Percentiles rank a stretch among this genome's conserved stretches.
Evolutionary conservation across 2,888 invertebrate genomes (phyloP).

Genomic region (Parnassius mnemosyne): DNA sequence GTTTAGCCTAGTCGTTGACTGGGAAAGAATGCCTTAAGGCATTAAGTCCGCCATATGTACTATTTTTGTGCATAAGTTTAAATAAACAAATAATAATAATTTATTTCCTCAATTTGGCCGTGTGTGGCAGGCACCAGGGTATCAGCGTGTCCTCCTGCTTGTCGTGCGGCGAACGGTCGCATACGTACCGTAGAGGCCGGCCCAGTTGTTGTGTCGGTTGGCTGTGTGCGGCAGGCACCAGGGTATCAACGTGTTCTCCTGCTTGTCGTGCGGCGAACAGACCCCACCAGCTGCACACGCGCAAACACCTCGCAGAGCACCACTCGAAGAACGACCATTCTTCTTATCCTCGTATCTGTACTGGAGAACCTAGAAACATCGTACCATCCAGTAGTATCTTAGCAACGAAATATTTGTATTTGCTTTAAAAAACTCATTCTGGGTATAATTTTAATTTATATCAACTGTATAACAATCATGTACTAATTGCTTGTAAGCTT

Average conservation of each 20-base stretch:
- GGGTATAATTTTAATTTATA: no score
- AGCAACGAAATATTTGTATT: no score
- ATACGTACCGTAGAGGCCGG: slow-evolving; percentile 87
- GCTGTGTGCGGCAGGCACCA: slow-evolving; percentile 95
- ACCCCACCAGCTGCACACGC: slow-evolving; percentile 83
- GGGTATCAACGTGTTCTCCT: slow-evolving; percentile 91
- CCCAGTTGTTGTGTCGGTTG: slow-evolving; percentile 92
- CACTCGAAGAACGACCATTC: slow-evolving; percentile 65
- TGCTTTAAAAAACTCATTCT: no score
- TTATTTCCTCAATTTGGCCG: slow-evolving; percentile 71
- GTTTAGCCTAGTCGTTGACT: no score
- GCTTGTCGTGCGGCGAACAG: slow-evolving; percentile 86
- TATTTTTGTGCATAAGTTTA: no score
- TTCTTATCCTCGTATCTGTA: slow-evolving; percentile 72
- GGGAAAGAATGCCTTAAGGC: no score
- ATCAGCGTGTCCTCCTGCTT: slow-evolving; percentile 91
- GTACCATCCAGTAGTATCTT: no score
- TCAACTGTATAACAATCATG: no score
- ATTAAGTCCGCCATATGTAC: no score
- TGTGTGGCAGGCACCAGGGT: slow-evolving; percentile 94
- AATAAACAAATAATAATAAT: no score
- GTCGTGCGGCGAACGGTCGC: slow-evolving; percentile 62
- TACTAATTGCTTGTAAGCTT: no score
- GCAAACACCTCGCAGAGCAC: slow-evolving; percentile 86
- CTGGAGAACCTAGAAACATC: slow-evolving; percentile 57